A percentile compares a stretch with the other conserved stretches of the same genome.
These are phyloP conservation scores for Oostethus manadensis DNA, from an alignment of 2,113 vertebrate genomes.

Conservation along the genomic window DNA sequence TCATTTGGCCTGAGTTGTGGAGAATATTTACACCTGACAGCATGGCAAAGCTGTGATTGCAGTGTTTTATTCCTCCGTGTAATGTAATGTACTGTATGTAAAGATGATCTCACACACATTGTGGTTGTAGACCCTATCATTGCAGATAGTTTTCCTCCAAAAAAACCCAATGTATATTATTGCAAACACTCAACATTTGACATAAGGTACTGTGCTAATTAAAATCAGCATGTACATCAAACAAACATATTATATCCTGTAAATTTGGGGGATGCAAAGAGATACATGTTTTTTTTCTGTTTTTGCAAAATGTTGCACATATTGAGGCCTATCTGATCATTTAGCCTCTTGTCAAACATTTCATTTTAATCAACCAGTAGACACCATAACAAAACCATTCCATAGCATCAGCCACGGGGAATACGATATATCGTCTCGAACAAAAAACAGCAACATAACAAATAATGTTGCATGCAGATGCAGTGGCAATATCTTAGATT, in stretches of 20 bases:
- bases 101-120: conserved; percentile 29
- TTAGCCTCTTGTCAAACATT: conserved; percentile 19
- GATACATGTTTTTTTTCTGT: conserved; percentile 48
- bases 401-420: conserved; percentile 18
- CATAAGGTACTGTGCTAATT: conserved; percentile 41
- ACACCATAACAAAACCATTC: conserved; percentile 55
- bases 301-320: conserved; percentile 61
- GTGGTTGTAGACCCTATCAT: conserved; percentile 41
- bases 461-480: conserved; percentile 36
- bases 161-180: conserved; percentile 15
- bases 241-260: conserved; percentile 26
- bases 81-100: conserved; percentile 60
- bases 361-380: conserved; percentile 16
- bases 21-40: conserved; percentile 38
- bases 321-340: conserved; percentile 8
- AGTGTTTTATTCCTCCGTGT: conserved; percentile 55
- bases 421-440: not conserved
- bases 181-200: conserved; percentile 23
- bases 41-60: conserved; percentile 35
- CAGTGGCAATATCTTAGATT: conserved; percentile 24
- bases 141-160: conserved; percentile 31
- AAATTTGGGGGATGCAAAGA: conserved; percentile 34
- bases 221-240: conserved; percentile 36
- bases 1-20: conserved; percentile 35
- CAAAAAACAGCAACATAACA: conserved; percentile 24